These are phyloP conservation scores for Stegodyphus mimosarum DNA, from an alignment of 1,140 invertebrate species.

Conservation along the genomic window DNA sequence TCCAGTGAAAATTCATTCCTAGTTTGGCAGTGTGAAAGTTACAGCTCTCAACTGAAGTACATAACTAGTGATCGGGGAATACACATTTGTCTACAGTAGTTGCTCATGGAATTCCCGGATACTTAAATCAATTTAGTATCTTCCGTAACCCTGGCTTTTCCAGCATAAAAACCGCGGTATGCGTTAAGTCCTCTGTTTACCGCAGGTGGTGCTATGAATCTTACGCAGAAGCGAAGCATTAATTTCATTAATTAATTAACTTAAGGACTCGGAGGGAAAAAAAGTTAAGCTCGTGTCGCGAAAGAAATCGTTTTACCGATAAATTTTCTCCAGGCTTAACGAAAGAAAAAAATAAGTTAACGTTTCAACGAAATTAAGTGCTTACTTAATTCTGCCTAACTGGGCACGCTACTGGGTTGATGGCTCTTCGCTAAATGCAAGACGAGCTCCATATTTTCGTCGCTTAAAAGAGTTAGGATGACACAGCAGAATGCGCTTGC, in stretches of 20 bases:
- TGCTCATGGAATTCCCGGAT: no score
- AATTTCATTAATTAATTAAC: slow-evolving; percentile 58
- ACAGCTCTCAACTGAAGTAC: no score
- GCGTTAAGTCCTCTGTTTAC: slow-evolving; percentile 47
- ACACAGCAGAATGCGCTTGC: no score
- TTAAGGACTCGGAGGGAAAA: slow-evolving; percentile 25
- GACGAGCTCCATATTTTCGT: no score
- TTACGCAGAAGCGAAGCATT: slow-evolving; percentile 34
- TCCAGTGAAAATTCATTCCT: no score
- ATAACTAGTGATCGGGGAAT: no score
- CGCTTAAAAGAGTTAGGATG: no score
- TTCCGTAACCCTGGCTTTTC: no score
- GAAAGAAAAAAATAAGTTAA: slow-evolving; percentile 11
- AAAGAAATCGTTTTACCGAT: slow-evolving; percentile 53
- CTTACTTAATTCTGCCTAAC: slow-evolving; percentile 15
- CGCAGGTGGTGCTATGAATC: slow-evolving; percentile 55
- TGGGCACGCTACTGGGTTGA: slow-evolving; percentile 21
- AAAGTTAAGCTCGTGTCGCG: slow-evolving; percentile 3
- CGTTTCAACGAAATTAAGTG: slow-evolving; percentile 50
- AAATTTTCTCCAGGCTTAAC: slow-evolving; percentile 26
- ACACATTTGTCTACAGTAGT: no score
- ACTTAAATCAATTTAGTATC: no score
- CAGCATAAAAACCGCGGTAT: no score
- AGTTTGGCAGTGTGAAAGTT: no score
- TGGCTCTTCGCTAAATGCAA: neutral